phyloP scores from a whole-genome alignment of 1,140 invertebrate genomes.

The Anagrus nilaparvatae region DNA sequence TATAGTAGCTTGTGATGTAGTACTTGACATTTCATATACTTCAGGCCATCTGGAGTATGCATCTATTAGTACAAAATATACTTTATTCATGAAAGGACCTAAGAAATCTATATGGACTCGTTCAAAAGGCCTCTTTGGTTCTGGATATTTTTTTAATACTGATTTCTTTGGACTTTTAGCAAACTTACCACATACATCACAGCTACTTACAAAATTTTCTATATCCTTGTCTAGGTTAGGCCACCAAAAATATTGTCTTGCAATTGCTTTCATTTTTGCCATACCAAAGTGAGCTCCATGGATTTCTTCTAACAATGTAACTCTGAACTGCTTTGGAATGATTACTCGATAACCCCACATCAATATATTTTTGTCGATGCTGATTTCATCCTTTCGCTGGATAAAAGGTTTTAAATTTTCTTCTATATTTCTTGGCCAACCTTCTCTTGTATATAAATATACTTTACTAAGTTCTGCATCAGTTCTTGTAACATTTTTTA shows the following conservation, averaged over 20 bases:
- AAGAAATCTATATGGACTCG: constrained; percentile 12
- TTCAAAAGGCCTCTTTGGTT: constrained; percentile 20
- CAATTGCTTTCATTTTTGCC: constrained; percentile 8
- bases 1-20: too few species aligned
- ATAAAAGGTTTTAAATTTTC: background rate
- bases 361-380: constrained; percentile 17
- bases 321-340: constrained; percentile 27
- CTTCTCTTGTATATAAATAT: background rate
- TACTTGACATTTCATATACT: constrained; percentile 7
- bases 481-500: constrained; percentile 3
- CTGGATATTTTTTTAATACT: constrained; percentile 30
- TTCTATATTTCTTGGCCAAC: constrained; percentile 1
- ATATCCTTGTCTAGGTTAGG: constrained; percentile 34
- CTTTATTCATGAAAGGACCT: constrained; percentile 5
- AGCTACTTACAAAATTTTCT: constrained; percentile 19
- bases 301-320: constrained; percentile 21
- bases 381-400: constrained; percentile 7
- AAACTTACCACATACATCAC: constrained; percentile 20
- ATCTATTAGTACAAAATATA: constrained; percentile 12
- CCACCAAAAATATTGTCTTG: constrained; percentile 38
- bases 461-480: constrained; percentile 5
- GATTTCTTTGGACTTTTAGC: constrained; percentile 20
- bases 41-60: constrained; percentile 14
- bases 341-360: constrained; percentile 26
- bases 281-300: constrained; percentile 18